Conservation (phyloP, 2,113 vertebrate species). For the Lagopus muta region DNA sequence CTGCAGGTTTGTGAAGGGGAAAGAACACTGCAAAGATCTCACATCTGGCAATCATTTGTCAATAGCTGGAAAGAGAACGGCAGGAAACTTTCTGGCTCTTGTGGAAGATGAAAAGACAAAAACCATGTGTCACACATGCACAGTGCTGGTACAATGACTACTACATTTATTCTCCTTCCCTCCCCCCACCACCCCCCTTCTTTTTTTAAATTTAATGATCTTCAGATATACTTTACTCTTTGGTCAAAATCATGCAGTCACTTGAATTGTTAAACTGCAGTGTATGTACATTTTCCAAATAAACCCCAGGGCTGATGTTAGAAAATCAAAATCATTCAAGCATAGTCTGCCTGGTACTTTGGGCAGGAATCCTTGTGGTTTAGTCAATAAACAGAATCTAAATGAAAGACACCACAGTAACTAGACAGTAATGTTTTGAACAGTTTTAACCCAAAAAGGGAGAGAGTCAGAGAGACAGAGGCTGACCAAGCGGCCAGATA, state of each 20-base stretch:
- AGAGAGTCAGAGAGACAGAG: slow-evolving; percentile 12
- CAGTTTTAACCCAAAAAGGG: slow-evolving; percentile 64
- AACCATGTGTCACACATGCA: slow-evolving; percentile 91
- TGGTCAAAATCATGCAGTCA: slow-evolving; percentile 79
- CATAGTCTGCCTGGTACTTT: slow-evolving; percentile 77
- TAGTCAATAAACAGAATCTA: slow-evolving; percentile 82
- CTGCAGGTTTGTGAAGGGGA: slow-evolving; percentile 83
- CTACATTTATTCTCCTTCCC: slow-evolving; percentile 73
- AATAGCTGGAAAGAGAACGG: slow-evolving; percentile 93
- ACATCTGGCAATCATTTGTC: slow-evolving; percentile 99
- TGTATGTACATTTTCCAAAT: slow-evolving; percentile 81
- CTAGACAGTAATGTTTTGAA: slow-evolving; percentile 78
- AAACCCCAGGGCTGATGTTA: slow-evolving; percentile 80
- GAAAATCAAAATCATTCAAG: slow-evolving; percentile 83
- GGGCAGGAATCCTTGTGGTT: slow-evolving; percentile 81
- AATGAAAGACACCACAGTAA: slow-evolving; percentile 81
- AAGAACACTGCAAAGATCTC: slow-evolving; percentile 84
- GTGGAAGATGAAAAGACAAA: slow-evolving; percentile 97
- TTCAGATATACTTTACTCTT: slow-evolving; percentile 77
- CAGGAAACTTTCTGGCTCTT: slow-evolving; percentile 95
- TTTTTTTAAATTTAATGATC: slow-evolving; percentile 75
- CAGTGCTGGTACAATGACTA: slow-evolving; percentile 87
- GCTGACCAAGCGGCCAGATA: slow-evolving; percentile 49
- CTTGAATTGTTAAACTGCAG: slow-evolving; percentile 80
- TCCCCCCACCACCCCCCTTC: background rate